A percentile compares a stretch with the other conserved stretches of the same genome.
Evolutionary conservation across 2,888 invertebrate genomes (phyloP).

Genomic region (Malthinus seriepunctatus): DNA sequence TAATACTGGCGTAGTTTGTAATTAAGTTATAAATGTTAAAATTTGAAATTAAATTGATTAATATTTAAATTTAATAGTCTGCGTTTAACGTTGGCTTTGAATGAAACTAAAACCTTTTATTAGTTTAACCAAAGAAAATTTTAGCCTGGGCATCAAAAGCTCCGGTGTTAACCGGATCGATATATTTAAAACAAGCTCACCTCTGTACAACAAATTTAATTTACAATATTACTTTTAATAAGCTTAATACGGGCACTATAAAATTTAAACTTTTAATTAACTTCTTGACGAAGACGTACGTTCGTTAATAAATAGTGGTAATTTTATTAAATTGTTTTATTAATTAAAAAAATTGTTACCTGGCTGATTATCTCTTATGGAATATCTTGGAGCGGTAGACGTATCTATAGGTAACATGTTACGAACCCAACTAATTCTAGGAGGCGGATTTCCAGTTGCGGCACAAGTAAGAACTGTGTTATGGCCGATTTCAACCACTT

Average conservation of each 20-base stretch:
- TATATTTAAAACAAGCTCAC: too few species aligned
- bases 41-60: too few species aligned
- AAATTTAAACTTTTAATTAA: conserved; percentile 7
- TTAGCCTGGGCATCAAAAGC: too few species aligned
- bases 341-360: conserved; percentile 58
- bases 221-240: conserved; percentile 7
- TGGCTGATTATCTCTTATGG: conserved; percentile 77
- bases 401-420: conserved; percentile 89
- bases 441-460: conserved; percentile 82
- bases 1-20: too few species aligned
- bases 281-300: neutral
- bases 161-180: too few species aligned
- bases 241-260: conserved; percentile 2
- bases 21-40: too few species aligned
- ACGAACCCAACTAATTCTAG: conserved; percentile 90
- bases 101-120: too few species aligned
- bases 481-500: conserved; percentile 95
- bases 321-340: neutral
- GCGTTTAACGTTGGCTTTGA: too few species aligned
- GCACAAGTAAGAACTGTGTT: conserved; percentile 88
- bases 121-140: too few species aligned
- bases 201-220: neutral
- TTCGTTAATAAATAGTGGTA: neutral
- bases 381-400: conserved; percentile 80
- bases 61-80: too few species aligned